These are phyloP conservation scores for Orientallactaga sibirica DNA, from an alignment of 2,797 vertebrate species.

Conservation along the genomic window DNA sequence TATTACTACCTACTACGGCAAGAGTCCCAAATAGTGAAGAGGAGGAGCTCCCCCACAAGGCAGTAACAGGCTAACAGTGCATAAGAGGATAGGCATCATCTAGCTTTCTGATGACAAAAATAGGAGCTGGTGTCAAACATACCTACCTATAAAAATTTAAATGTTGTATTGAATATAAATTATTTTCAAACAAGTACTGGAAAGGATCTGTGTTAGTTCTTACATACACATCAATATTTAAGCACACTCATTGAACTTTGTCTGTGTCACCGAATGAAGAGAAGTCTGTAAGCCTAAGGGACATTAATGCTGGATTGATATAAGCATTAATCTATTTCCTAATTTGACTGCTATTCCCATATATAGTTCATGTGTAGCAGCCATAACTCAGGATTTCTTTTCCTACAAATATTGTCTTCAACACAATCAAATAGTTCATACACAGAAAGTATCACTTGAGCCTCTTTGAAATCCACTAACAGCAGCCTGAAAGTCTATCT, in stretches of 20 bases:
- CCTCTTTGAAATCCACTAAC: neutral
- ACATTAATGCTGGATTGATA: neutral
- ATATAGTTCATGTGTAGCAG: neutral
- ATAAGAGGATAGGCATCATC: no score
- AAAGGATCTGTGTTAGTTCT: neutral
- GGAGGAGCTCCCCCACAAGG: neutral
- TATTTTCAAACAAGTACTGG: neutral
- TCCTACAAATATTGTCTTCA: neutral
- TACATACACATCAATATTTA: neutral
- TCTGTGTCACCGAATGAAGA: neutral
- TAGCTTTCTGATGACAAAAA: no score
- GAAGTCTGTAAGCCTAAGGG: neutral
- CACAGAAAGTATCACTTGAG: neutral
- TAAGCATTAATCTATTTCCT: neutral
- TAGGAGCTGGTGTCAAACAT: no score
- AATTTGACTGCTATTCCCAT: neutral
- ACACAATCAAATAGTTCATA: neutral
- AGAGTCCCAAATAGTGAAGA: neutral
- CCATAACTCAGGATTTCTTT: neutral
- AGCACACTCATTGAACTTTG: neutral
- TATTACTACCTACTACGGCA: neutral
- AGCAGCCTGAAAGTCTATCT: neutral
- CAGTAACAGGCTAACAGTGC: no score
- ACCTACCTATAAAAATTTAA: no score
- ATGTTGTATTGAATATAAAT: neutral